Base-by-base conservation (phyloP, 1,140 invertebrate genomes). In the Musca domestica region DNA sequence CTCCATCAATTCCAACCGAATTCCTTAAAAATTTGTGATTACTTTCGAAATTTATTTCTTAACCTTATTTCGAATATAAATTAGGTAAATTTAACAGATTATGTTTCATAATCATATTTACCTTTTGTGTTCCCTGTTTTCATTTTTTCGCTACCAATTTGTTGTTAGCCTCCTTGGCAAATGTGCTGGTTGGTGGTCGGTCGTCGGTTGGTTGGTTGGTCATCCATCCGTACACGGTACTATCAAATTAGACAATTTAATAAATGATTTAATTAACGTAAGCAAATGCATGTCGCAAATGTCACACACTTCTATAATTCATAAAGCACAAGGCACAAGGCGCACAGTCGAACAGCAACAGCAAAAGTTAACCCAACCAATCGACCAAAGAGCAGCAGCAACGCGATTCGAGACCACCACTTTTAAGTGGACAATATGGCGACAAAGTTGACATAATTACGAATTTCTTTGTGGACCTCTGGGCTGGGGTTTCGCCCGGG, bases 211-310 rank as follows among this genome's bases (percentile, higher is more conserved):
- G 4, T 41, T 10, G 34, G 4, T 41, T 10, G 27, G 27, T 30
- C 27, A 30, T 30, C 27, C 27, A 30, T 30, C 9, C 27, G 27
- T 30, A 41, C n/a, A n/a, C 4, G 34, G 5, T 56, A 30, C 17
- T 61, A 61, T 19, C 27, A 61, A 61, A 61, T 61, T 61, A 61
- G 27, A 61, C 27, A 30, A 61, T 61, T 61, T 61, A 61, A 61
- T 61, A 61, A 61, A 34, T 61, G 56, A 61, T 61, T 61, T 61
- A 61, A 61, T 61, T 61, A 61, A 61, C 56, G 56, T 61, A 61
- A 61, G 56, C 56, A 61, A 61, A 61, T 61, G 56, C 56, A 61
- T 61, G 56, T 61, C 56, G 34, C 56, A 61, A 61, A 61, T 61
- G 56, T 61, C 56, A 61, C 56, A 61, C 56, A 61, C 27, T 41